These are phyloP conservation scores for Alloplasta piceator DNA, from an alignment of 2,888 invertebrate species.

Conservation along the genomic window DNA sequence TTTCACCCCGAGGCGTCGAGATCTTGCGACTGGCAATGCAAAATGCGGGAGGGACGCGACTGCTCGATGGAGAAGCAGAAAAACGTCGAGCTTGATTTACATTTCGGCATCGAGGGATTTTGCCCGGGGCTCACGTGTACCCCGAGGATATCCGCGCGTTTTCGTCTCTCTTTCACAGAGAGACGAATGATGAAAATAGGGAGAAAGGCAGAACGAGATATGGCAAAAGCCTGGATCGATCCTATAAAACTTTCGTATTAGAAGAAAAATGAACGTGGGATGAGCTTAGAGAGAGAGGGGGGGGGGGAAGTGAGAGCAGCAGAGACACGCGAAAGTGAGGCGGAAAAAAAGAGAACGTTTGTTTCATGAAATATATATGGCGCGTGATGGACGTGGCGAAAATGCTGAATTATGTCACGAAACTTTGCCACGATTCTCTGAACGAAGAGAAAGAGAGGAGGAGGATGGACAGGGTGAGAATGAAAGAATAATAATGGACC, in stretches of 20 bases:
- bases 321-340: background rate
- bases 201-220: slow-evolving; percentile 15
- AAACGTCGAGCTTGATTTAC: slow-evolving; percentile 73
- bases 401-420: slow-evolving; percentile 13
- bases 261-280: slow-evolving; percentile 24
- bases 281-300: background rate
- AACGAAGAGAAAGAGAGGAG: background rate
- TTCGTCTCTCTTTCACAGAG: slow-evolving; percentile 48
- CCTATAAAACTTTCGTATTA: slow-evolving; percentile 51
- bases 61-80: slow-evolving; percentile 5
- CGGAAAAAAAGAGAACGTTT: slow-evolving; percentile 1
- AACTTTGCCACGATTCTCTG: background rate
- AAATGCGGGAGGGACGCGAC: slow-evolving; percentile 67
- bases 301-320: background rate
- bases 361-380: slow-evolving; percentile 8
- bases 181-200: slow-evolving; percentile 19
- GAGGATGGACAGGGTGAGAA: too few relatives aligned
- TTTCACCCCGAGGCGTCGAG: slow-evolving; percentile 76
- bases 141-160: slow-evolving; percentile 60
- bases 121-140: slow-evolving; percentile 40
- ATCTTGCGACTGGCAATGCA: slow-evolving; percentile 74
- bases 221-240: slow-evolving; percentile 52
- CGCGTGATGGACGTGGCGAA: slow-evolving; percentile 17
- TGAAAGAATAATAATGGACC: too few relatives aligned
- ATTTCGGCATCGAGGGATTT: slow-evolving; percentile 68